Evolutionary conservation across 1,140 invertebrate genomes (phyloP).

Genomic region (Sesamia nonagrioides): DNA sequence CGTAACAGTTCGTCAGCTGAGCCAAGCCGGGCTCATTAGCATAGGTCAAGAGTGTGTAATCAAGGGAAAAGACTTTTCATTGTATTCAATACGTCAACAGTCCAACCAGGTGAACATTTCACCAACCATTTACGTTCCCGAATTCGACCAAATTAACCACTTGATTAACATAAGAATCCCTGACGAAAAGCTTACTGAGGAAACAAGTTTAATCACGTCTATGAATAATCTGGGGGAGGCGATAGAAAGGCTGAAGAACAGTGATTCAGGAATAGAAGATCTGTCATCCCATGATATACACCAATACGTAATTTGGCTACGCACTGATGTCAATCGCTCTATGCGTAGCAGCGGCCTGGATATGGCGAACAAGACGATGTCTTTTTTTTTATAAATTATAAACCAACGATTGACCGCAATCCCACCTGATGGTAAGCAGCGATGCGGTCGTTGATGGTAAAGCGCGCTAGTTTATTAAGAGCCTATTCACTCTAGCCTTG

Average conservation of each 20-base stretch:
- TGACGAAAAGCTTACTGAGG: background rate
- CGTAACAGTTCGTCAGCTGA: slow-evolving; percentile 44
- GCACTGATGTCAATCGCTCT: too few relatives aligned
- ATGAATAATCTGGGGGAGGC: too few relatives aligned
- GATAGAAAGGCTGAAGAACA: too few relatives aligned
- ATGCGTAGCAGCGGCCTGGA: too few relatives aligned
- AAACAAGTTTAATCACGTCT: background rate
- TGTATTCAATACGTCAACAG: slow-evolving; percentile 46
- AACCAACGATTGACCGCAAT: too few relatives aligned
- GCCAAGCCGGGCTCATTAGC: slow-evolving; percentile 43
- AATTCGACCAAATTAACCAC: background rate
- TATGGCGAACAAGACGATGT: too few relatives aligned
- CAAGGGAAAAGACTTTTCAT: slow-evolving; percentile 49
- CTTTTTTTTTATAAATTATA: too few relatives aligned
- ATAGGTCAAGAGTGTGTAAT: slow-evolving; percentile 43
- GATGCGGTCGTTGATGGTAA: too few relatives aligned
- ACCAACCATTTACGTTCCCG: background rate
- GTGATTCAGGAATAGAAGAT: too few relatives aligned
- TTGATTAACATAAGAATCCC: background rate
- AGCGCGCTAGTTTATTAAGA: too few relatives aligned
- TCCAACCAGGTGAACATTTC: slow-evolving; percentile 30
- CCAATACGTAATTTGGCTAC: background rate
- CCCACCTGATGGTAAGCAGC: too few relatives aligned
- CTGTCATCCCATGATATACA: background rate
- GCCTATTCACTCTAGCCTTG: too few relatives aligned